Base-by-base conservation (phyloP, 1,140 invertebrate genomes). In the Heliconius himera region DNA sequence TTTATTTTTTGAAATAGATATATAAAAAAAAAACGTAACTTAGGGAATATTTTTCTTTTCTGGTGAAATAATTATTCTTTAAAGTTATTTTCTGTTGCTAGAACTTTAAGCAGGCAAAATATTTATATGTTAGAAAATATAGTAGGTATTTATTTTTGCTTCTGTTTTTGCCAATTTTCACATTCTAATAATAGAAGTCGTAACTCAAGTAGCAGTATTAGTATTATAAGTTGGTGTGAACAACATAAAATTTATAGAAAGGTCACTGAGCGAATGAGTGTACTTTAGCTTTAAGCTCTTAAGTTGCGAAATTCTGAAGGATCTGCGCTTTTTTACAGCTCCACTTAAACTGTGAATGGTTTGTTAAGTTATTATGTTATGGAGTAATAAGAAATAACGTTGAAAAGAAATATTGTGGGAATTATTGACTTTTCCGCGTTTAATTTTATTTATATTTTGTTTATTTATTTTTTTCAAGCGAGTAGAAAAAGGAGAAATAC, bases 261-360 rank as follows among this genome's bases (percentile, higher is more conserved):
- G 60, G 60, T 66, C 60, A 29, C 13, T 66, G 60, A 66, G 26
- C 60, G 60, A 66, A 66, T 66, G 60, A 66, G 60, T 66, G 60
- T 66, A 29, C 60, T 66, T 60, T 22, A 29, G 60, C 60, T 16
- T 66, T 66, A 66, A 66, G 60, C 26, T 29, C 13, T 29, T 16
- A 29, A 66, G 22, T 22, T 26, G 26, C 8, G 56, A 66, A 66
- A 66, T 66, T 66, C 22, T 26, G 8, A 18, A 41, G 8, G 26
- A 70, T n/a, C 38, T 73, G 4, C 29, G 71, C 33, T 66, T 66
- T 66, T 66, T 66, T 16, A 66, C 22, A 3, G 60, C 26, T 13
- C 60, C 60, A 66, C 60, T 66, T 66, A 66, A 13, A 4, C 11
- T 26, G 60, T 66, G 60, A 66, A 66, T 66, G 60, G 60, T 13